A percentile compares a stretch with the other conserved stretches of the same genome.
Evolutionary conservation across 2,797 vertebrate species (phyloP).

Genomic region (Poeciliopsis gracilis): DNA sequence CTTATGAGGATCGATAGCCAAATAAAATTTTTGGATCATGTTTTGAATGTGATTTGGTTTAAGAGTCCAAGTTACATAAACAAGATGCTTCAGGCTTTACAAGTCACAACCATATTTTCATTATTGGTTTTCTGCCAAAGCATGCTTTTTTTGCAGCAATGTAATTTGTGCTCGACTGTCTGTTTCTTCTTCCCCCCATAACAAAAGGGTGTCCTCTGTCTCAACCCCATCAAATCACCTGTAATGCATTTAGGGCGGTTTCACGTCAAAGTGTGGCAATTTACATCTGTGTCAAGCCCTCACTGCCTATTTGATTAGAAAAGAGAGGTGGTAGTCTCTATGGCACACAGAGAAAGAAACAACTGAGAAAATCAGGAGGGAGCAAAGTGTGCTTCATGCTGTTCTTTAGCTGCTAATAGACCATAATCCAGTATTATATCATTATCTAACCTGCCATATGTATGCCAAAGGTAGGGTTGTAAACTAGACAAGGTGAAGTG

Average conservation of each 20-base stretch:
- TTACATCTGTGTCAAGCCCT: slow-evolving; percentile 56
- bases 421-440: slow-evolving; percentile 21
- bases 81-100: slow-evolving; percentile 10
- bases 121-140: slow-evolving; percentile 35
- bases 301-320: slow-evolving; percentile 67
- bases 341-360: slow-evolving; percentile 14
- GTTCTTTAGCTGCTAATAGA: slow-evolving; percentile 23
- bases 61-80: background rate
- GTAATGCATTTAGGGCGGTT: slow-evolving; percentile 71
- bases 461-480: slow-evolving; percentile 41
- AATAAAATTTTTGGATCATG: background rate
- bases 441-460: slow-evolving; percentile 29
- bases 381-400: slow-evolving; percentile 29
- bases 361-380: slow-evolving; percentile 13
- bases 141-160: slow-evolving; percentile 19
- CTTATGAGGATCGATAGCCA: background rate
- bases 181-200: slow-evolving; percentile 44
- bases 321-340: slow-evolving; percentile 46
- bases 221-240: slow-evolving; percentile 65
- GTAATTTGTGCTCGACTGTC: slow-evolving; percentile 19
- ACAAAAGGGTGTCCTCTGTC: slow-evolving; percentile 66
- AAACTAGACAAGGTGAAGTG: slow-evolving; percentile 25
- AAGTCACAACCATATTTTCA: slow-evolving; percentile 17
- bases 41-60: slow-evolving; percentile 11
- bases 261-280: slow-evolving; percentile 54